These are phyloP conservation scores for Daphoenositta chrysoptera DNA, from an alignment of 2,113 vertebrate genomes.

Conservation along the genomic window DNA sequence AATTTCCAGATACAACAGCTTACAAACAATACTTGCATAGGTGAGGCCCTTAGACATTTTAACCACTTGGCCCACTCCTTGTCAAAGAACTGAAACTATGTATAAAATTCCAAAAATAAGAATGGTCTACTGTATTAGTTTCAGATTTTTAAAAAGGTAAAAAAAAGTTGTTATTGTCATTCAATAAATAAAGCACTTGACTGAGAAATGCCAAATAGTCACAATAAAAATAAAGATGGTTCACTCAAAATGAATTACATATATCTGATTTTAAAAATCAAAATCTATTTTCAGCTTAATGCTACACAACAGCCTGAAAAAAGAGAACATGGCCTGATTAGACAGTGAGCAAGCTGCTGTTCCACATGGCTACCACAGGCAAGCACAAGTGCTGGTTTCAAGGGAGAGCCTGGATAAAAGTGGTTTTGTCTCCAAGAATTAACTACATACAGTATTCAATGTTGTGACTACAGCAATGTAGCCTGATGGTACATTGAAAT, in stretches of 20 bases:
- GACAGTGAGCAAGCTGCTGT: constrained; percentile 67
- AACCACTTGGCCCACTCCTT: background rate
- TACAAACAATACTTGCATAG: constrained; percentile 25
- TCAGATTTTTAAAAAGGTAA: background rate
- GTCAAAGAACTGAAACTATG: constrained; percentile 1
- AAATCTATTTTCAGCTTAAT: constrained; percentile 11
- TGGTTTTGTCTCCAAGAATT: constrained; percentile 45
- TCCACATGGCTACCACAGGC: constrained; percentile 60
- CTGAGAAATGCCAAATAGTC: background rate
- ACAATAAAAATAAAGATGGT: constrained; percentile 41
- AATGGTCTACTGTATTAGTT: constrained; percentile 1
- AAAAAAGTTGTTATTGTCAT: constrained; percentile 2
- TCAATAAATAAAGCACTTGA: constrained; percentile 35
- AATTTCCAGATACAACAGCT: constrained; percentile 49
- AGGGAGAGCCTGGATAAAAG: constrained; percentile 55
- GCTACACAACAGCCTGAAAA: too few relatives aligned
- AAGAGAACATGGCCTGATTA: constrained; percentile 73
- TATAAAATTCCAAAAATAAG: constrained; percentile 20
- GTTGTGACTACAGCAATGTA: background rate
- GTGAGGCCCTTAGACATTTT: constrained; percentile 24
- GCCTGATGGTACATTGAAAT: background rate
- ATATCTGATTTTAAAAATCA: constrained; percentile 60
- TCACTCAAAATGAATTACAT: constrained; percentile 56
- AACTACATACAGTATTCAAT: too few relatives aligned
- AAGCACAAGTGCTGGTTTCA: constrained; percentile 60